phyloP scores from a whole-genome alignment of 2,888 invertebrate genomes.

The Spodoptera picta region DNA sequence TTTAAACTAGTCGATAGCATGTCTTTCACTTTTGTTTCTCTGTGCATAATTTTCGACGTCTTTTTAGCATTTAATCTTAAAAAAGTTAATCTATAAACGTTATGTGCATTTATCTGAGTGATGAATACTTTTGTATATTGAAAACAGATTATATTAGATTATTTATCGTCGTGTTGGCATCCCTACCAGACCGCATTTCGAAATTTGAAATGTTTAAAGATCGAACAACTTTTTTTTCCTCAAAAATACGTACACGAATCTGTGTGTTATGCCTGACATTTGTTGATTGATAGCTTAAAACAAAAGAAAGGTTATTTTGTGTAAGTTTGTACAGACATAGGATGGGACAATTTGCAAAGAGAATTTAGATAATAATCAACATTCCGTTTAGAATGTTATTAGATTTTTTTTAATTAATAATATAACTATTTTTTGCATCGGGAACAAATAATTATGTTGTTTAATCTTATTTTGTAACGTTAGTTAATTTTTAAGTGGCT shows the following conservation, averaged over 20 bases:
- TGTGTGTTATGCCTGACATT: conserved; percentile 84
- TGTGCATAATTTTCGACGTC: conserved; percentile 83
- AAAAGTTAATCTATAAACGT: conserved; percentile 75
- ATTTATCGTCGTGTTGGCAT: conserved; percentile 76
- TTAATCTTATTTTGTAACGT: conserved; percentile 89
- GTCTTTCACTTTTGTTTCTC: conserved; percentile 77
- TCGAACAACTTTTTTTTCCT: conserved; percentile 79
- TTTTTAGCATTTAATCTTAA: conserved; percentile 82
- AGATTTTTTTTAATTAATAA: conserved; percentile 81
- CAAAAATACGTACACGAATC: conserved; percentile 78
- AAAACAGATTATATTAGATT: conserved; percentile 62
- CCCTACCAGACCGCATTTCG: conserved; percentile 86
- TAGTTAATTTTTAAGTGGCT: conserved; percentile 88
- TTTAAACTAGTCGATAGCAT: conserved; percentile 86
- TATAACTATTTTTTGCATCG: conserved; percentile 84
- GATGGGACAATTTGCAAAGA: conserved; percentile 89
- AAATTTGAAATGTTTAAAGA: conserved; percentile 66
- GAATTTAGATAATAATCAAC: conserved; percentile 87
- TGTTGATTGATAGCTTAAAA: conserved; percentile 86
- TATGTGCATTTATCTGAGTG: conserved; percentile 83
- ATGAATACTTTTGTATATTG: conserved; percentile 72
- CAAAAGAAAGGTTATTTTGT: conserved; percentile 81
- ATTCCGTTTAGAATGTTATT: conserved; percentile 89
- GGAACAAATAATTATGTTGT: conserved; percentile 89
- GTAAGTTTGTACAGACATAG: conserved; percentile 88